Base-by-base conservation (phyloP, 2,888 invertebrate species). In the Pardosa pseudoannulata region DNA sequence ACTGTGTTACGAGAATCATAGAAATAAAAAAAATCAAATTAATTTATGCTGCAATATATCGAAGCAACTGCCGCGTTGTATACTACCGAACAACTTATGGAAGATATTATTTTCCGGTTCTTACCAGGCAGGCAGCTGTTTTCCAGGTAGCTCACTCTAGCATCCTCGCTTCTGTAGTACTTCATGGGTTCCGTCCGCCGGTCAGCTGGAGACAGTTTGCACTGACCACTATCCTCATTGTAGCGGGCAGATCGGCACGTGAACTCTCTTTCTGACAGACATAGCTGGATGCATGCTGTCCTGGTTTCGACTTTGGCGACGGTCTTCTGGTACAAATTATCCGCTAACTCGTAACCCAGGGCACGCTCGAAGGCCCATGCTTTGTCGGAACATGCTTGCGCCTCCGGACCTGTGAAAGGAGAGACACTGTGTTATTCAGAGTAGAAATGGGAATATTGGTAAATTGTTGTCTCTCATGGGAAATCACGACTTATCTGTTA, bases 361-460 rank as follows among this genome's bases (percentile, higher is more conserved):
- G 92, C 91, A n/a, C 93, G 90, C 89, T 93, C 93, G 90, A 93
- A 93, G 3, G 93, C 92, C 92, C 92, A 92, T 39, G 91, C 91
- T 81, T 91, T 90, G 32, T 91, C 91, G n/a, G 90, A 90, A 89
- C 92, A 92, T 27, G 76, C 31, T 27, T 85, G 89, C 9, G 89
- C 87, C 56, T 89, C 87, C 1, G 88, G 86, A 72, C 89, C 89
- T 80, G 78, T 64, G 50, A 68, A 19, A n/a, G 16, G n/a, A n/a
- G n/a, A n/a, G n/a, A n/a, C n/a, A n/a, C n/a, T n/a, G n/a, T n/a
- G n/a, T n/a, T n/a, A n/a, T n/a, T n/a, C n/a, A n/a, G n/a, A n/a
- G n/a, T n/a, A n/a, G n/a, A n/a, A n/a, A n/a, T n/a, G n/a, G n/a
- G n/a, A n/a, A n/a, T n/a, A n/a, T n/a, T n/a, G n/a, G n/a, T n/a